These are phyloP conservation scores for Tipula vernalis DNA, from an alignment of 2,888 invertebrate genomes.

Conservation along the genomic window DNA sequence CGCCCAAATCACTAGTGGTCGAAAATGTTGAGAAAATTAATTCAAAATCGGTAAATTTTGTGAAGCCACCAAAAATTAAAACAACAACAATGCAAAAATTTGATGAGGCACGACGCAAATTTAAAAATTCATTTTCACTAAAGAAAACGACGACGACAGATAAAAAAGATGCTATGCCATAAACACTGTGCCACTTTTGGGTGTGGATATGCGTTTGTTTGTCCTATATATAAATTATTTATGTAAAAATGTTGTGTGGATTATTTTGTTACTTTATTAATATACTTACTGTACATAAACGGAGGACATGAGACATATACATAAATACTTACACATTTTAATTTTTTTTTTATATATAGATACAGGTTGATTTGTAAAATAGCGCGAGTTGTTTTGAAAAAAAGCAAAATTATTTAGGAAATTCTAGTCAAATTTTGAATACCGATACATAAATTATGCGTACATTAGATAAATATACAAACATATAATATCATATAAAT, in stretches of 20 bases:
- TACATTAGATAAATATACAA: not conserved
- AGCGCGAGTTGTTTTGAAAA: not conserved
- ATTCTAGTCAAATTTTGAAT: not conserved
- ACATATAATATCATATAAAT: not conserved
- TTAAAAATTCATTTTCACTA: not conserved
- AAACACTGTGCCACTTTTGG: not conserved
- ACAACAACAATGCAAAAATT: not conserved
- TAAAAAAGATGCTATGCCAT: not conserved
- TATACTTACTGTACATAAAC: not conserved
- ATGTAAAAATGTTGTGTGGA: not conserved
- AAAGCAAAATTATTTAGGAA: not conserved
- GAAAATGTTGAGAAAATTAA: not conserved
- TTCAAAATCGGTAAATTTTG: not conserved
- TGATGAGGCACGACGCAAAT: not conserved
- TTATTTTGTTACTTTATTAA: not conserved
- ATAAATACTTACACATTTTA: not conserved
- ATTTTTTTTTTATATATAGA: not conserved
- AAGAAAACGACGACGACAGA: not conserved
- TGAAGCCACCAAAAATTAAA: not conserved
- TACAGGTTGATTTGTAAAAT: not conserved
- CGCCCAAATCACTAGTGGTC: constrained; percentile 13
- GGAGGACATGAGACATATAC: not conserved
- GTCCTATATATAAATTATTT: not conserved
- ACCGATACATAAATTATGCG: not conserved
- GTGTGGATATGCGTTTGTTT: not conserved